Conservation (phyloP, 2,113 vertebrate species). For the Calidris pugnax region DNA sequence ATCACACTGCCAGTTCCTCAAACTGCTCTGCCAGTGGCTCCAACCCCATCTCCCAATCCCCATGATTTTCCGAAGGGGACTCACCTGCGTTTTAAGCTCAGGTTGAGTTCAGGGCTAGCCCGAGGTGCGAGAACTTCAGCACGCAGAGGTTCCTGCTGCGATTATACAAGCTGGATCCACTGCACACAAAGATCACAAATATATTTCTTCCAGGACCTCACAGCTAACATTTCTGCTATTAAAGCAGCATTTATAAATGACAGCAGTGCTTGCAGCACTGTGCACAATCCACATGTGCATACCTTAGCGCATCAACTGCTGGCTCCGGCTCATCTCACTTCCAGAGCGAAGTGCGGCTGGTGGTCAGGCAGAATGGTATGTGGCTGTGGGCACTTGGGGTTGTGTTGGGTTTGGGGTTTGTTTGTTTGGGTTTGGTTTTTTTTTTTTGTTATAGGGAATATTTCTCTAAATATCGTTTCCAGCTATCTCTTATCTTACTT, state of each 20-base stretch:
- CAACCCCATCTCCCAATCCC: neutral
- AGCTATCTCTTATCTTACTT: neutral
- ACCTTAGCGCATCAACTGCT: neutral
- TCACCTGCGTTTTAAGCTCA: neutral
- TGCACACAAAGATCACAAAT: neutral
- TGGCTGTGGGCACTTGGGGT: constrained; percentile 3
- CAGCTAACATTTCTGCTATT: neutral
- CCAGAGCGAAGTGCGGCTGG: neutral
- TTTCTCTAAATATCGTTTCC: neutral
- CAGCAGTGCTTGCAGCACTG: neutral
- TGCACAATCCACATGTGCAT: neutral
- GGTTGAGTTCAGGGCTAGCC: neutral
- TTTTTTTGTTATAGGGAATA: neutral
- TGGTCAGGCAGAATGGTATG: neutral
- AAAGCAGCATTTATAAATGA: neutral
- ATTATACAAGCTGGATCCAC: neutral
- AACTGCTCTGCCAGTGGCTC: neutral
- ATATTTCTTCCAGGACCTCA: neutral
- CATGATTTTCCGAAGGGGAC: neutral
- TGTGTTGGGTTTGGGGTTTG: neutral
- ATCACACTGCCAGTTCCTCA: neutral
- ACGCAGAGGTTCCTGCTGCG: neutral
- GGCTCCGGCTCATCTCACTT: neutral
- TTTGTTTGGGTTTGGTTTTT: neutral
- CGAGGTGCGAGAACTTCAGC: neutral